Conservation (phyloP, 2,113 vertebrate genomes). For the Tauraco erythrolophus region DNA sequence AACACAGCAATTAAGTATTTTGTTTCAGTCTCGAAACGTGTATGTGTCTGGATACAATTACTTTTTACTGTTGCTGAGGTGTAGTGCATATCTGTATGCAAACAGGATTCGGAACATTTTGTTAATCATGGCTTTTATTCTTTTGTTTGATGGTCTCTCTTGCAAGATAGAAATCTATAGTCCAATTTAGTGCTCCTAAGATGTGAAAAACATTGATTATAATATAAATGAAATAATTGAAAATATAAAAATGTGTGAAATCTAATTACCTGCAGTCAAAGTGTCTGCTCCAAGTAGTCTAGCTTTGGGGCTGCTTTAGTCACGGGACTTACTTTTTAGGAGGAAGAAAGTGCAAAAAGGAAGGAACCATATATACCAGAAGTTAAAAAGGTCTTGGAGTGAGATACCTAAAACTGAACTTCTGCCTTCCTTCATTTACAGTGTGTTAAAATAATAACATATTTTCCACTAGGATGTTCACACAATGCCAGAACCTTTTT, state of each 20-base stretch:
- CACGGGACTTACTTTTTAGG: neutral
- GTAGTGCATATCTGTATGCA: neutral
- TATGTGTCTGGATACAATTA: slow-evolving; percentile 37
- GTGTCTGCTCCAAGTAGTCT: neutral
- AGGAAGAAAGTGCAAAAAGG: neutral
- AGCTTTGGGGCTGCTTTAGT: slow-evolving; percentile 27
- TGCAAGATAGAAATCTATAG: slow-evolving; percentile 45
- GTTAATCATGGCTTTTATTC: slow-evolving; percentile 56
- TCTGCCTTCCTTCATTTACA: neutral
- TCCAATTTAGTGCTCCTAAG: slow-evolving; percentile 22
- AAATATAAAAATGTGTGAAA: slow-evolving; percentile 60
- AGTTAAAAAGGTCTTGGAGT: slow-evolving; percentile 26
- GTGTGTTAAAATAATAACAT: slow-evolving; percentile 16
- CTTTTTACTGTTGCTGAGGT: slow-evolving; percentile 51
- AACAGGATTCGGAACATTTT: slow-evolving; percentile 44
- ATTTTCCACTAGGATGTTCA: neutral
- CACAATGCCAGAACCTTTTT: neutral
- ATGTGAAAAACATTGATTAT: slow-evolving; percentile 66
- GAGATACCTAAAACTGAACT: neutral
- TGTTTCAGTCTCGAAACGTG: slow-evolving; percentile 10
- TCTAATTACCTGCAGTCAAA: slow-evolving; percentile 59
- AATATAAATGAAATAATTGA: slow-evolving; percentile 61
- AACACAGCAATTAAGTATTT: neutral
- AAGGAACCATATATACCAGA: neutral
- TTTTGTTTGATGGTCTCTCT: slow-evolving; percentile 44